Evolutionary conservation across 2,797 vertebrate genomes (phyloP), one percentile per base, ranked within the genome.

Genomic region (Pelobates cultripes): DNA sequence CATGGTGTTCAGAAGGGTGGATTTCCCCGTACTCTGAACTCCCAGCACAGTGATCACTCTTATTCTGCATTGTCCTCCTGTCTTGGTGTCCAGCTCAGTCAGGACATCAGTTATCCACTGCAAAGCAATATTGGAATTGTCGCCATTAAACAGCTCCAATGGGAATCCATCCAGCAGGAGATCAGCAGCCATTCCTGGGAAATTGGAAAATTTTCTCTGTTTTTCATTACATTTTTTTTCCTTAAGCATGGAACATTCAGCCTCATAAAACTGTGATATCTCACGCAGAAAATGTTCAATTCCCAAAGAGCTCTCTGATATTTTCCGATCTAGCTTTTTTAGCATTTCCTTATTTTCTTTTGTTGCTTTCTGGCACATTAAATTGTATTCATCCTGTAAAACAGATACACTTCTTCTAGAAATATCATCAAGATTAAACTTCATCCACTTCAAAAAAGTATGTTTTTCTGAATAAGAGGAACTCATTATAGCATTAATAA

Each of bases 221-320:
- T 42, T 17, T 0, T 80, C n/a, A 0, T 90, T 47, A 28, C 1
- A 1, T 28, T 28, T 28, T 28, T 28, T 28, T 28, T 28, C 28
- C 2, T 28, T 28, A 28, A 90, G 82, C 8, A 93, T 87, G 0
- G 86, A 89, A 60, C 90, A n/a, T 43, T 44, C 69, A 17, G 42
- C 91, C 85, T 96, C 84, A 28, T 28, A 28, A 2, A 28, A 28
- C 28, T 28, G 28, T 28, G 28, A 28, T 2, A 96, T 92, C 84
- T 96, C 95, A 63, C 94, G 91, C 68, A 96, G 83, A 77, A 95
- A 96, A 84, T 96, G 94, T 73, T 96, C 94, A 79, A 95, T 91
- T 1, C 92, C 93, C 28, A 96, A 85, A 43, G 77, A 84, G 63
- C 78, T 91, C 7, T 84, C 90, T 78, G 92, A 92, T 41, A 94